Evolutionary conservation across 2,888 invertebrate species (phyloP), one percentile per base, ranked within the genome.

Genomic region (Caenorhabditis sp.): DNA sequence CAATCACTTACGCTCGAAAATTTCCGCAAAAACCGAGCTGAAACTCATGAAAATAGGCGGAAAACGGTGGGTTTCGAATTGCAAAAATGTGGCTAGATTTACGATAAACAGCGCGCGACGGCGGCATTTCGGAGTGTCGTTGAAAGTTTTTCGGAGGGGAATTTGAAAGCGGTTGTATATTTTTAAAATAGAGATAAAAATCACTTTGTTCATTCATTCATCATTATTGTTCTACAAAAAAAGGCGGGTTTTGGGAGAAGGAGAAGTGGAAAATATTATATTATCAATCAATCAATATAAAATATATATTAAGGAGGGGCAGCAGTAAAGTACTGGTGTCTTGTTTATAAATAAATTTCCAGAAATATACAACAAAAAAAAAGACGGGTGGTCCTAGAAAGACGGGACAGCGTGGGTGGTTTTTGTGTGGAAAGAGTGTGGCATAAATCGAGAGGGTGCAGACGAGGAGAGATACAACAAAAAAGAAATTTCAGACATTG

Each of bases 341-440:
- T 20, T 20, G 7, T 7, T 22, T 22, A 20, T 35, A 3, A 52
- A 41, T 26, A 11, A 13, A 6, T 24, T 13, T 37, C 2, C 35
- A 27, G 20, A 46, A 13, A 46, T 7, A 43, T 17, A 22, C 6
- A 7, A 7, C 17, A 43, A 43, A 27, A 7, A 20, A 26, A 17
- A 9, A n/a, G 26, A 32, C n/a, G n/a, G n/a, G n/a, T n/a, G n/a
- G n/a, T n/a, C n/a, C n/a, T n/a, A n/a, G n/a, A n/a, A n/a, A n/a
- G n/a, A n/a, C n/a, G n/a, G n/a, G n/a, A n/a, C n/a, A n/a, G n/a
- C n/a, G n/a, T n/a, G n/a, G n/a, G n/a, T n/a, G n/a, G n/a, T n/a
- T n/a, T n/a, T n/a, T n/a, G n/a, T n/a, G n/a, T 56, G 63, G 70
- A 50, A 45, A 75, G 75, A 70, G 48, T 55, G 62, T 58, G 75